A percentile compares a stretch with the other conserved stretches of the same genome.
Conservation (phyloP, 2,888 invertebrate species). For the Scaptomyza polygonia region DNA sequence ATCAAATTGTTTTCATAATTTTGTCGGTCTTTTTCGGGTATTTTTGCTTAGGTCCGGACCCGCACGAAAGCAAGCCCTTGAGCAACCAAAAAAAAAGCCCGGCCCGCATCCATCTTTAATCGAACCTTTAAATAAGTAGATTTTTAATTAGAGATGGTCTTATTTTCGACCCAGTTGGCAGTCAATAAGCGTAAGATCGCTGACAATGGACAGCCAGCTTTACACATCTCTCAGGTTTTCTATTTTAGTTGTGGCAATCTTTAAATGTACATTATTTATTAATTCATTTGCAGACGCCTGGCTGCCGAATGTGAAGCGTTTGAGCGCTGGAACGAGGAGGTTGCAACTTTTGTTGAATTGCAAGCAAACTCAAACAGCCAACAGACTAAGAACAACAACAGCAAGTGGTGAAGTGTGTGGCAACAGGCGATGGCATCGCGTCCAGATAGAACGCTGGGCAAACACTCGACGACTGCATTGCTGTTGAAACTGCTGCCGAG, state of each 20-base stretch:
- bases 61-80: too few species aligned
- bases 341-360: slow-evolving; percentile 39
- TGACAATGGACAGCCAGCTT: background rate
- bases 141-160: background rate
- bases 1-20: too few species aligned
- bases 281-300: slow-evolving; percentile 59
- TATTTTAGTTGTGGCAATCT: slow-evolving; percentile 7
- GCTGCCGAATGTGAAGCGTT: slow-evolving; percentile 35
- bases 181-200: background rate
- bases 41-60: too few species aligned
- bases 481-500: slow-evolving; percentile 34
- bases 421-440: slow-evolving; percentile 37
- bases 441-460: slow-evolving; percentile 32
- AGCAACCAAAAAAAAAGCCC: too few species aligned
- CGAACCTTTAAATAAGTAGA: too few species aligned
- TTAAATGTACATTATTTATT: slow-evolving; percentile 64
- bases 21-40: too few species aligned
- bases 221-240: background rate
- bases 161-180: background rate
- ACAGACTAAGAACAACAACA: slow-evolving; percentile 1
- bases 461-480: slow-evolving; percentile 40
- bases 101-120: too few species aligned
- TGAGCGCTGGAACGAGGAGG: slow-evolving; percentile 25
- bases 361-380: slow-evolving; percentile 43
- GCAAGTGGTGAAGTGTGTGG: background rate